phyloP scores from a whole-genome alignment of 2,888 invertebrate species.

The Seladonia tumulorum region DNA sequence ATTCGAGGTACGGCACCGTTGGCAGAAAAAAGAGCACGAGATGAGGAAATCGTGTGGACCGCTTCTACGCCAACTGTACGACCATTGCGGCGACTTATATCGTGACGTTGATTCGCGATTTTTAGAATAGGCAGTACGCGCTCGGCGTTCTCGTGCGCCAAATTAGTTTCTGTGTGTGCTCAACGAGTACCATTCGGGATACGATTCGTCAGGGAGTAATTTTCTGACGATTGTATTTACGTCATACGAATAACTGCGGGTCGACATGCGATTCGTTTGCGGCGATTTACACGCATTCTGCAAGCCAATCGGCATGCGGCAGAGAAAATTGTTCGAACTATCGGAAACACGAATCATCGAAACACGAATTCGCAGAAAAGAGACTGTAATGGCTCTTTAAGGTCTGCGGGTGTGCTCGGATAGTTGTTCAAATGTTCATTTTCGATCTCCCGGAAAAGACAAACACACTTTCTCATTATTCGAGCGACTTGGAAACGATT shows the following conservation, averaged over 20 bases:
- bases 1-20: not conserved
- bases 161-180: not conserved
- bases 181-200: not conserved
- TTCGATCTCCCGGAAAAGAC: not conserved
- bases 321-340: not conserved
- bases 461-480: not conserved
- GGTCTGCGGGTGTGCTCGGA: not conserved
- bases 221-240: slow-evolving; percentile 10
- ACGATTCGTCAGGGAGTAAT: not conserved
- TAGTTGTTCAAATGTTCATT: not conserved
- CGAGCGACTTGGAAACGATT: not conserved
- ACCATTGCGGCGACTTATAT: not conserved
- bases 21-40: not conserved
- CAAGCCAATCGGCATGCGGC: slow-evolving; percentile 13
- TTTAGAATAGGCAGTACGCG: not conserved
- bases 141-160: not conserved
- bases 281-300: slow-evolving; percentile 12
- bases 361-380: not conserved
- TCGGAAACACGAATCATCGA: not conserved
- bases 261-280: slow-evolving; percentile 28
- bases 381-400: not conserved
- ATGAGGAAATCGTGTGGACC: not conserved
- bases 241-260: slow-evolving; percentile 30
- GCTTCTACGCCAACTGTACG: not conserved
- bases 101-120: not conserved